These are phyloP conservation scores for Acanthosoma haemorrhoidale DNA, from an alignment of 2,888 invertebrate genomes.

Conservation along the genomic window DNA sequence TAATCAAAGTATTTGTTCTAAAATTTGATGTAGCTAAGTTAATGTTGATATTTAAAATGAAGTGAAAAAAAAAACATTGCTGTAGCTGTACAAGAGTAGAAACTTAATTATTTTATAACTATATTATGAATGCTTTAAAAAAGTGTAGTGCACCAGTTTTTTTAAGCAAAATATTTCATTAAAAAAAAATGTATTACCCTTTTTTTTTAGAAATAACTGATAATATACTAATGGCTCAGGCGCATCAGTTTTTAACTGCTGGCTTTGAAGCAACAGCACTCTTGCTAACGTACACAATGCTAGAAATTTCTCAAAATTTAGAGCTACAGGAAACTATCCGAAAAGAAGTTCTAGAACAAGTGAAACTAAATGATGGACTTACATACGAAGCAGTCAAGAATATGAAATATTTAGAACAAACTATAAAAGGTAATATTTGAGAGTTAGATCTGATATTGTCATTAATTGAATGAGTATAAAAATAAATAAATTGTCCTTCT, in stretches of 20 bases:
- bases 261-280: slow-evolving; percentile 61
- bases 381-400: slow-evolving; percentile 54
- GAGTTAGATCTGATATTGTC: too few species aligned
- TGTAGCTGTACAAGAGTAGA: too few species aligned
- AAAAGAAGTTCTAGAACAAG: slow-evolving; percentile 49
- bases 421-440: slow-evolving; percentile 53
- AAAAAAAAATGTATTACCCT: neutral
- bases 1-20: too few species aligned
- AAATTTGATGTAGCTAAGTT: too few species aligned
- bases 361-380: slow-evolving; percentile 48
- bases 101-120: too few species aligned
- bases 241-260: slow-evolving; percentile 55
- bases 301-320: slow-evolving; percentile 52
- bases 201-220: slow-evolving; percentile 47
- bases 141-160: neutral
- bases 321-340: slow-evolving; percentile 50
- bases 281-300: slow-evolving; percentile 53
- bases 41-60: too few species aligned
- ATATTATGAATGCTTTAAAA: too few species aligned
- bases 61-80: too few species aligned
- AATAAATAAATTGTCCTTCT: too few species aligned
- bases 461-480: too few species aligned
- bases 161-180: neutral
- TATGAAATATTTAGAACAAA: slow-evolving; percentile 54
- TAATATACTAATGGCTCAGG: slow-evolving; percentile 52